Evolutionary conservation across 2,797 vertebrate genomes (phyloP).

Genomic region (Leptoclinus maculatus): DNA sequence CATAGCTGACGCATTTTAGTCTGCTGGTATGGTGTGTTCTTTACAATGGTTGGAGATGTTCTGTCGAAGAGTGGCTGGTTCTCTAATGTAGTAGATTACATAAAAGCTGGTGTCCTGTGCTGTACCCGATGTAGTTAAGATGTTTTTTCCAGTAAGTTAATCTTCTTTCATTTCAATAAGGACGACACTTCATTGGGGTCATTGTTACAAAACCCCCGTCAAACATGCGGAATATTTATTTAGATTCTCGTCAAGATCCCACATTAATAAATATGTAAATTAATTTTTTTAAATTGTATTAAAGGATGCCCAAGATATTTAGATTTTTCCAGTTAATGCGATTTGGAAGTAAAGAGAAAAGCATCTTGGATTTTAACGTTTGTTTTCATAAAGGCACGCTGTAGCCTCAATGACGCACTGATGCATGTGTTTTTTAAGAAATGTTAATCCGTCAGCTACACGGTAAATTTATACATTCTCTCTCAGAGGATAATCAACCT

Average conservation of each 20-base stretch:
- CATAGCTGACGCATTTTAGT: too few relatives aligned
- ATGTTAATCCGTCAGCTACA: background rate
- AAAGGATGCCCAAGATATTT: background rate
- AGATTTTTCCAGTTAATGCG: background rate
- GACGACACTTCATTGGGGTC: background rate
- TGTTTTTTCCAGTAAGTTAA: background rate
- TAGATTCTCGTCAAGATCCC: background rate
- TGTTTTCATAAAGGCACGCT: background rate
- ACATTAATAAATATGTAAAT: background rate
- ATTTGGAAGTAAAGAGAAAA: background rate
- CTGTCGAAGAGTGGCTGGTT: too few relatives aligned
- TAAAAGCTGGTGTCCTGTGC: too few relatives aligned
- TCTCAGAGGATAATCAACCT: background rate
- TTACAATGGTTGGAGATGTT: too few relatives aligned
- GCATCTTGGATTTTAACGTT: background rate
- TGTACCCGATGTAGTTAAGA: background rate
- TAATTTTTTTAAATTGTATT: background rate
- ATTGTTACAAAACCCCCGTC: background rate
- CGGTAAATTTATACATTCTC: background rate
- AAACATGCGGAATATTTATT: background rate
- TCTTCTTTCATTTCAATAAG: too few relatives aligned
- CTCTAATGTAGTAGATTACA: too few relatives aligned
- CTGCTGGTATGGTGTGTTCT: too few relatives aligned
- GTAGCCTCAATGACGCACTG: background rate
- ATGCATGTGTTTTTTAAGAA: background rate